Conservation (phyloP, 1,140 invertebrate species). For the Venustaconcha ellipsiformis region DNA sequence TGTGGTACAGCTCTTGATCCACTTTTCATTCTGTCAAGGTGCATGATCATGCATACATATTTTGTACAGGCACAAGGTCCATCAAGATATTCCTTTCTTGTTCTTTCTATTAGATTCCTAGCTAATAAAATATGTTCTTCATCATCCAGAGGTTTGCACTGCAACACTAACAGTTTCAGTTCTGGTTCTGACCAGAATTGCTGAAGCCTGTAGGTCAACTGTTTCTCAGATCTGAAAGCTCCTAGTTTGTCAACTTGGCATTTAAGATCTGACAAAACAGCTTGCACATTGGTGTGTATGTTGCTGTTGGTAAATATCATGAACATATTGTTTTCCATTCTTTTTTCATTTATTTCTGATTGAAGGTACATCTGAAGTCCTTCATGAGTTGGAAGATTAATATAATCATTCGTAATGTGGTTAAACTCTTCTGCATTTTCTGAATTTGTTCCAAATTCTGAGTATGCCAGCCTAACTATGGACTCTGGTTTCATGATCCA, state of each 20-base stretch:
- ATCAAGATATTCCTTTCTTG: slow-evolving; percentile 4
- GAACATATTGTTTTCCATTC: neutral
- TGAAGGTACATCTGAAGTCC: slow-evolving; percentile 17
- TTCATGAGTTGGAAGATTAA: slow-evolving; percentile 15
- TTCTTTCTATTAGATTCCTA: slow-evolving; percentile 14
- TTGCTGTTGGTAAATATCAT: slow-evolving; percentile 27
- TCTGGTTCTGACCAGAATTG: slow-evolving; percentile 11
- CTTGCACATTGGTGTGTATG: slow-evolving; percentile 4
- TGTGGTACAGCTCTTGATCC: slow-evolving; percentile 14
- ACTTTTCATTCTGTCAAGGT: slow-evolving; percentile 27
- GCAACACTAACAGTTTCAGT: slow-evolving; percentile 18
- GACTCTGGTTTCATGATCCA: slow-evolving; percentile 15
- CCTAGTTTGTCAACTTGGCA: slow-evolving; percentile 30
- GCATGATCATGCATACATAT: slow-evolving; percentile 38
- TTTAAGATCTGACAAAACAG: neutral
- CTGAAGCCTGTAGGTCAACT: slow-evolving; percentile 11
- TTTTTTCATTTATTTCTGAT: neutral
- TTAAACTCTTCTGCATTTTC: neutral
- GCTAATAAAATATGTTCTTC: slow-evolving; percentile 16
- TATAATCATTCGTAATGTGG: slow-evolving; percentile 11
- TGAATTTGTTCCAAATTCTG: neutral
- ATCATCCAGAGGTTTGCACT: slow-evolving; percentile 21
- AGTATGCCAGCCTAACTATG: neutral
- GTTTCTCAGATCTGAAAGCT: slow-evolving; percentile 34
- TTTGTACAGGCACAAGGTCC: slow-evolving; percentile 3